phyloP scores from a whole-genome alignment of 2,888 invertebrate species.

The Sympetrum striolatum region DNA sequence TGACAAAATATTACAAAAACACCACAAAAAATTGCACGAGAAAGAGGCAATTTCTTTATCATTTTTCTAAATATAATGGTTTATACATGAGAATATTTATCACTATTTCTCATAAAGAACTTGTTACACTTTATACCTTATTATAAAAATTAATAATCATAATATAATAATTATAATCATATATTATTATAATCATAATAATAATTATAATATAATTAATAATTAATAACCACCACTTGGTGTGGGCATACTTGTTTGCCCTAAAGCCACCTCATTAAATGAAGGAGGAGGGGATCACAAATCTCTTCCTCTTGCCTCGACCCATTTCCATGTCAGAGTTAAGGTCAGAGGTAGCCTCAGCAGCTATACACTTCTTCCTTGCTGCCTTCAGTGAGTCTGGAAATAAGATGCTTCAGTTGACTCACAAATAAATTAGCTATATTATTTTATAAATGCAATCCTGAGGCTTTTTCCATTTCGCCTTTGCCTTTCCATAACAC shows the following conservation, averaged over 20 bases:
- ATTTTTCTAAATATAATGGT: too few relatives aligned
- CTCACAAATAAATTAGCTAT: background rate
- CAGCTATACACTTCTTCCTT: background rate
- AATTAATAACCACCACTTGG: background rate
- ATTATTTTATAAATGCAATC: background rate
- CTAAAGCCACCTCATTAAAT: background rate
- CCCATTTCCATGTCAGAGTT: background rate
- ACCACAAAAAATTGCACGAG: too few relatives aligned
- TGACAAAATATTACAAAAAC: too few relatives aligned
- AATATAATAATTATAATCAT: too few relatives aligned
- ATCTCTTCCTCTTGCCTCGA: background rate
- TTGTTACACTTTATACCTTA: too few relatives aligned
- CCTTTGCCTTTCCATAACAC: background rate
- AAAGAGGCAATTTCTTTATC: too few relatives aligned
- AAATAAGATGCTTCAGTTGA: background rate
- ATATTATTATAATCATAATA: too few relatives aligned
- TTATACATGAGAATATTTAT: too few relatives aligned
- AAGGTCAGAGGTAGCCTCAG: background rate
- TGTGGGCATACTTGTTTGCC: background rate
- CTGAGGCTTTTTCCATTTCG: background rate
- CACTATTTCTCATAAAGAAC: too few relatives aligned
- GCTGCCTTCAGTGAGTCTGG: background rate
- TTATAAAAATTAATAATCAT: too few relatives aligned
- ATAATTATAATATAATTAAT: too few relatives aligned
- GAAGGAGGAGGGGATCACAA: background rate